These are phyloP conservation scores for Setophaga coronata DNA, from an alignment of 2,113 vertebrate genomes.

Conservation along the genomic window DNA sequence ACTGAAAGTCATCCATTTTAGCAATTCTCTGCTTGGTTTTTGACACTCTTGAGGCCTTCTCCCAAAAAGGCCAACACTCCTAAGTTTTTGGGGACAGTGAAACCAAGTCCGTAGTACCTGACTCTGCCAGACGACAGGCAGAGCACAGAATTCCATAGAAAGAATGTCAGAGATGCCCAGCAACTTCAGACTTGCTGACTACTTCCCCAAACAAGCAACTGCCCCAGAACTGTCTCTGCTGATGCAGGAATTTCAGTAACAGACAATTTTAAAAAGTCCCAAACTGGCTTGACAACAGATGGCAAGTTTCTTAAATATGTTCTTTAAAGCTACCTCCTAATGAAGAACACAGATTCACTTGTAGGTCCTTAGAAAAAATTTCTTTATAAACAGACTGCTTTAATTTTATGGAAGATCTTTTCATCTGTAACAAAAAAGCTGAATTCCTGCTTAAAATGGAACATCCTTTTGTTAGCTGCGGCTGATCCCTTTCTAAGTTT, in stretches of 20 bases:
- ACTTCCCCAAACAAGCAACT: background rate
- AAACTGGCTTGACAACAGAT: background rate
- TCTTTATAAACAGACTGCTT: background rate
- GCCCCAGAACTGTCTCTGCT: background rate
- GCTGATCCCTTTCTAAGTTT: background rate
- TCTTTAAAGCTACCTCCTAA: slow-evolving; percentile 12
- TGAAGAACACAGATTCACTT: background rate
- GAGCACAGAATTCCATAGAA: background rate
- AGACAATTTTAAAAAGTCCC: background rate
- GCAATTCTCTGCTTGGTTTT: background rate
- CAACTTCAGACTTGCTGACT: background rate
- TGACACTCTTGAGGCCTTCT: background rate
- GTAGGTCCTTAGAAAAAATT: background rate
- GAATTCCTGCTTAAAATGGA: background rate
- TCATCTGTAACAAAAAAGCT: background rate
- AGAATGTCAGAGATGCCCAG: background rate
- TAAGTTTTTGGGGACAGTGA: background rate
- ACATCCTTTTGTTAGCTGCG: background rate
- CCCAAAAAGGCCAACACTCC: background rate
- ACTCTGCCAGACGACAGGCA: background rate
- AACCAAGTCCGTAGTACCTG: background rate
- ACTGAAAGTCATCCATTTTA: background rate
- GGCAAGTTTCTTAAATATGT: background rate
- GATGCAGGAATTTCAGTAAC: background rate
- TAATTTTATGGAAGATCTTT: background rate